Evolutionary conservation across 2,797 vertebrate species (phyloP), one percentile per base, ranked within the genome.

Genomic region (Geotrypetes seraphini): DNA sequence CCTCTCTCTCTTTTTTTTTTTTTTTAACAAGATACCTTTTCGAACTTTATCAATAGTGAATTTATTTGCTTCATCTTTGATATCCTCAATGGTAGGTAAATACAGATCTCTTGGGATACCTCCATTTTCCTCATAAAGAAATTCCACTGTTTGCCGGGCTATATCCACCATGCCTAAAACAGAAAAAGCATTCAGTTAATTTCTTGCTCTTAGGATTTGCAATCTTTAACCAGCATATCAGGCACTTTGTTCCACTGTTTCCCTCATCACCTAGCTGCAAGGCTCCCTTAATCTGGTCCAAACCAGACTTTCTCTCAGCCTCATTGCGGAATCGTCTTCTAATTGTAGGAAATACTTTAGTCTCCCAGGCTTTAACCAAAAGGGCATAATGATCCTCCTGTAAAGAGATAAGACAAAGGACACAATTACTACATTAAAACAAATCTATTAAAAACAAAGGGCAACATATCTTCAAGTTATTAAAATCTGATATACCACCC

Each of bases 31-130:
- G n/a, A 36, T 75, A 98, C 96, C 96, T 97, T 98, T 98, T 54
- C 94, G 92, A 53, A 99, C 95, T 96, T 98, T 99, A 71, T 99
- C 95, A 12, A 92, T 88, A 3, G 93, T 99, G 69, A 99, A 98
- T 66, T 99, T 99, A 75, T 96, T 97, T 36, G 96, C 96, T 65
- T 99, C 96, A 0, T 98, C 96, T 67, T 96, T 98, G 55, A 99
- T 98, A 19, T 99, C 96, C 58, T 99, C 96, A 1, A 99, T 99
- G 27, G 95, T 98, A 16, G 96, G 96, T 32, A 99, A 92, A 59
- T 99, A 97, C 6, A 99, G 88, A 66, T 99, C 94, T 41, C 93
- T 85, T 3, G 96, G 96, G 62, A 99, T 97, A 14, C 96, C 96
- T 3, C 96, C 96, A 0, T 99, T 99, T 44, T 99, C 96, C 66